Base-by-base conservation (phyloP, 2,113 vertebrate genomes). In the Hydrolagus affinis region DNA sequence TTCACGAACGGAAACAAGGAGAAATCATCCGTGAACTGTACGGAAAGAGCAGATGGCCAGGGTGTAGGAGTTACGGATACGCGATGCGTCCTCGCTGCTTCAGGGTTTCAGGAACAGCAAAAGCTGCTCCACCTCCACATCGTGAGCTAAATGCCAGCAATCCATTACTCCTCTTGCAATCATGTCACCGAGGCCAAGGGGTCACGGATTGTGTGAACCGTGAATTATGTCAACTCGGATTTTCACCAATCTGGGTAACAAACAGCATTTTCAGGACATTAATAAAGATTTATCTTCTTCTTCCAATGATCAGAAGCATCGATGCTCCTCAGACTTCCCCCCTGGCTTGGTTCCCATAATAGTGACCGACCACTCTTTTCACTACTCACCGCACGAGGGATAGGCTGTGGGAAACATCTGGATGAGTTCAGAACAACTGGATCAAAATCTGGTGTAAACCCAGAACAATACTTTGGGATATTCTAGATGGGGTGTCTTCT, bases 221-320 rank as follows among this genome's bases (percentile, higher is more conserved):
- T 62, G 76, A 60, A 83, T 83, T 83, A 83, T 83, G 77, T 66
- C 77, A 14, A 83, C 15, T 66, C 77, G 19, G 77, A 66, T 66
- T 83, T 83, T 83, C 77, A 83, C 77, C 77, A 83, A 66, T 32
- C 60, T 66, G 15, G 25, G 60, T 83, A 66, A 66, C 77, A 83
- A 66, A 83, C 77, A 83, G 15, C 60, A 66, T 66, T 83, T n/a
- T 8, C 62, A 21, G 60, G 77, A 32, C 60, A 7, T 30, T 83
- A 66, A 83, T 66, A 83, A 83, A 62, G 60, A 83, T 66, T 83
- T 83, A 83, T 83, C 60, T 66, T 3, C n/a, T 7, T 17, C 60
- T 83, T 62, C 10, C 2, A 17, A 15, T 66, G 62, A 83, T 66
- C 25, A 30, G 12, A 83, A 12, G 60, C 77, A 83, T 83, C 30